Evolutionary conservation across 2,113 vertebrate species (phyloP).

Genomic region (Passer domesticus): DNA sequence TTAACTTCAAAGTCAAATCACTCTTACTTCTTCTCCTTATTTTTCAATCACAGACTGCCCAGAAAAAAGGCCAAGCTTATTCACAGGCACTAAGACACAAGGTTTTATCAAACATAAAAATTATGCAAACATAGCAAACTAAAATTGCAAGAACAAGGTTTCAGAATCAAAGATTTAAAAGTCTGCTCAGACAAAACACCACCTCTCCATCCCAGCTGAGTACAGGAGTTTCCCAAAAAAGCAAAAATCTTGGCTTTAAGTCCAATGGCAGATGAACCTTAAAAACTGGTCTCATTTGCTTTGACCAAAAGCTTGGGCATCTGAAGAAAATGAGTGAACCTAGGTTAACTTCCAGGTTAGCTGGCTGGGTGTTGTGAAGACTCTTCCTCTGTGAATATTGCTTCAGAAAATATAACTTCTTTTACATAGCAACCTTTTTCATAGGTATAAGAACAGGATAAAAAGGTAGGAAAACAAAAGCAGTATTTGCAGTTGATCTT

Average conservation of each 20-base stretch:
- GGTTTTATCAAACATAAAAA: background rate
- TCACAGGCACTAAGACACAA: background rate
- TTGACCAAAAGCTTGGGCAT: background rate
- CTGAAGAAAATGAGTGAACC: background rate
- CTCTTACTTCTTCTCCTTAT: background rate
- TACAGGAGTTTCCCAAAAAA: background rate
- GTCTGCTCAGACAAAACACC: background rate
- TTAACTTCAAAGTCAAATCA: background rate
- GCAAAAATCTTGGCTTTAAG: background rate
- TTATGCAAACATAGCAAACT: background rate
- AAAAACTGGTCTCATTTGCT: background rate
- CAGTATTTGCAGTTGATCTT: slow-evolving; percentile 50
- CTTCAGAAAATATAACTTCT: slow-evolving; percentile 46
- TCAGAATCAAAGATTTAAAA: background rate
- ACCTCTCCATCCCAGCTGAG: background rate
- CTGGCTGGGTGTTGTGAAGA: background rate
- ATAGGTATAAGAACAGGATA: slow-evolving; percentile 53
- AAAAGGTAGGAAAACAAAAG: slow-evolving; percentile 63
- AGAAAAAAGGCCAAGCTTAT: background rate
- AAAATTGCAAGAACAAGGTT: background rate
- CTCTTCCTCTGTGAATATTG: background rate
- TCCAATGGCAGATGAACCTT: background rate
- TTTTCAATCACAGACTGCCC: background rate
- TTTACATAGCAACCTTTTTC: slow-evolving; percentile 39
- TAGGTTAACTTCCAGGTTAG: background rate